phyloP scores from a whole-genome alignment of 2,113 vertebrate genomes.

The Phaethornis superciliosus region DNA sequence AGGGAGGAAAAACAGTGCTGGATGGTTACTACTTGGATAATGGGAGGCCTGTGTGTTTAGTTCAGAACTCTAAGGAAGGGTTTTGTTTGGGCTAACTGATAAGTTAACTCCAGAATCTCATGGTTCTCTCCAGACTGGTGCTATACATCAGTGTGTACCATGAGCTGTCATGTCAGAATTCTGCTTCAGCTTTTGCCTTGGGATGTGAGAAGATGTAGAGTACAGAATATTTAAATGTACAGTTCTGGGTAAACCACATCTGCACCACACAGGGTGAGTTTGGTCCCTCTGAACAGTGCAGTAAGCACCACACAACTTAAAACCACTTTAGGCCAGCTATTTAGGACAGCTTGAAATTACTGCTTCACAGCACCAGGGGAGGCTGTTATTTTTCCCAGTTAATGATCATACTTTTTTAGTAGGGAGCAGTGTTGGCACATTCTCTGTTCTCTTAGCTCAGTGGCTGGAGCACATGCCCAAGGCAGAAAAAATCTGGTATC shows the following conservation, averaged over 20 bases:
- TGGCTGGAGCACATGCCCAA: not conserved
- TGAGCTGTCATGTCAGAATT: not conserved
- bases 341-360: not conserved
- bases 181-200: not conserved
- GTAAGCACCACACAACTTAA: no score
- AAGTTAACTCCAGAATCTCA: not conserved
- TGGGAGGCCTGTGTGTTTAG: not conserved
- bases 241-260: not conserved
- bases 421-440: not conserved
- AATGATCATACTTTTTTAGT: not conserved
- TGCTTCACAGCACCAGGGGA: not conserved
- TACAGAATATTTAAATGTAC: not conserved
- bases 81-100: not conserved
- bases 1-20: not conserved
- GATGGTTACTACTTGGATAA: not conserved
- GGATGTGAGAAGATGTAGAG: not conserved
- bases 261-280: no score
- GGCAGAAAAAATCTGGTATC: not conserved
- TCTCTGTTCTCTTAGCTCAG: not conserved
- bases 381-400: not conserved
- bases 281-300: no score
- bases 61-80: not conserved
- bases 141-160: not conserved
- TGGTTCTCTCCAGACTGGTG: not conserved
- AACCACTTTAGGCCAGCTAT: not conserved